Percentiles rank a stretch among this genome's conserved stretches.
phyloP scores from a whole-genome alignment of 1,140 invertebrate genomes.

The Drosophila fuyamai region DNA sequence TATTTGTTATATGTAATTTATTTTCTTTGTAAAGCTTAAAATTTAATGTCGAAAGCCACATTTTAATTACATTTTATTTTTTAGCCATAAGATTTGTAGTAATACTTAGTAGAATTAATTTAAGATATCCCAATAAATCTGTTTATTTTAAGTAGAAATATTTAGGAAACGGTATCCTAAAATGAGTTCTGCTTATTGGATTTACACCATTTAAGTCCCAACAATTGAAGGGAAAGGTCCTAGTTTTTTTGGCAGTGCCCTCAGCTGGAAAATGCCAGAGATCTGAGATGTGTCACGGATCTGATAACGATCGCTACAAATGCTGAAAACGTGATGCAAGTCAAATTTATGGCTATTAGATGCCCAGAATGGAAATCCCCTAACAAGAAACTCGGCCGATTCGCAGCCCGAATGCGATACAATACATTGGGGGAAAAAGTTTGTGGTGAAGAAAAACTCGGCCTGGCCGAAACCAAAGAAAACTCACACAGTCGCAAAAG shows the following conservation, averaged over 20 bases:
- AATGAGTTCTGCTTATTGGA: not conserved
- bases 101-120: too few relatives aligned
- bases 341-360: constrained; percentile 77
- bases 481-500: constrained; percentile 33
- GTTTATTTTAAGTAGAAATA: too few relatives aligned
- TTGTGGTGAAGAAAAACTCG: constrained; percentile 27
- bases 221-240: not conserved
- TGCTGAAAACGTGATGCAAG: constrained; percentile 71
- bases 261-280: constrained; percentile 32
- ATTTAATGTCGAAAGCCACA: too few relatives aligned
- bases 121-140: too few relatives aligned
- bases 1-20: too few relatives aligned
- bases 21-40: too few relatives aligned
- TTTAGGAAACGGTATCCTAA: too few relatives aligned
- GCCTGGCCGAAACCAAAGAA: constrained; percentile 33
- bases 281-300: constrained; percentile 33
- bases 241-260: constrained; percentile 7
- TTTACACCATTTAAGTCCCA: not conserved
- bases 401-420: constrained; percentile 41
- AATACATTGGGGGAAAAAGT: constrained; percentile 24
- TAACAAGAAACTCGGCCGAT: constrained; percentile 44
- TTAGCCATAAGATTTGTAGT: too few relatives aligned
- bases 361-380: constrained; percentile 43
- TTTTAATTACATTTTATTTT: too few relatives aligned
- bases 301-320: constrained; percentile 64